These are phyloP conservation scores for Oryzias javanicus DNA, from an alignment of 2,113 vertebrate species.

Conservation along the genomic window DNA sequence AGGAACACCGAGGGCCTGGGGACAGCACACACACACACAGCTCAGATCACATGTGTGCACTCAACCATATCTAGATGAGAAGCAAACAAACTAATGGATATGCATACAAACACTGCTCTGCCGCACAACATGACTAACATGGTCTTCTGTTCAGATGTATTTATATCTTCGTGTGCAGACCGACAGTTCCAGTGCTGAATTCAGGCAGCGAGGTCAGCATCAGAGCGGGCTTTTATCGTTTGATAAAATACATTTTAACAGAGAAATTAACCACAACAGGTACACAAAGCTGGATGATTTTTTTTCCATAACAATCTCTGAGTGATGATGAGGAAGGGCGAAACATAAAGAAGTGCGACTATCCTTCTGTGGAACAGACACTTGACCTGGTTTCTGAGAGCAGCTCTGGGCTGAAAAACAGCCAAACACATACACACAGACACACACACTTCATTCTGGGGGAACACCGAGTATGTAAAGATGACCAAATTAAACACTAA, in stretches of 20 bases:
- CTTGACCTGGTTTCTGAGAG: conserved; percentile 64
- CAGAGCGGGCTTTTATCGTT: too few species aligned
- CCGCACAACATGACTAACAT: conserved; percentile 5
- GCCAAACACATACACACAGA: not conserved
- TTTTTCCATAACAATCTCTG: not conserved
- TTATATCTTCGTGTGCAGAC: not conserved
- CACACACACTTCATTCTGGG: not conserved
- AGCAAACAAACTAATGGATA: conserved; percentile 48
- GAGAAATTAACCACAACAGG: not conserved
- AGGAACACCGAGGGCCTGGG: conserved; percentile 63
- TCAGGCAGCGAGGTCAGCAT: too few species aligned
- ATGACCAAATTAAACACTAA: not conserved
- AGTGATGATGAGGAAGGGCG: not conserved
- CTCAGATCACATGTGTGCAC: conserved; percentile 18
- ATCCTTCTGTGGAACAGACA: conserved; percentile 48
- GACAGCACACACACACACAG: conserved; percentile 35
- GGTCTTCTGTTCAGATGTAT: not conserved
- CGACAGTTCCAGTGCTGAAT: not conserved
- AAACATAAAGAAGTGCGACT: conserved; percentile 17
- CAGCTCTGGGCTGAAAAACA: conserved; percentile 37
- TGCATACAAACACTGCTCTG: conserved; percentile 33
- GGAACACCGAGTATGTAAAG: not conserved
- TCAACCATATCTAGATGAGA: conserved; percentile 19
- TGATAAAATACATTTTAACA: too few species aligned
- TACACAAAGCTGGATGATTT: not conserved